Evolutionary conservation across 2,888 invertebrate genomes (phyloP).

Genomic region (Parthenolecanium corni): DNA sequence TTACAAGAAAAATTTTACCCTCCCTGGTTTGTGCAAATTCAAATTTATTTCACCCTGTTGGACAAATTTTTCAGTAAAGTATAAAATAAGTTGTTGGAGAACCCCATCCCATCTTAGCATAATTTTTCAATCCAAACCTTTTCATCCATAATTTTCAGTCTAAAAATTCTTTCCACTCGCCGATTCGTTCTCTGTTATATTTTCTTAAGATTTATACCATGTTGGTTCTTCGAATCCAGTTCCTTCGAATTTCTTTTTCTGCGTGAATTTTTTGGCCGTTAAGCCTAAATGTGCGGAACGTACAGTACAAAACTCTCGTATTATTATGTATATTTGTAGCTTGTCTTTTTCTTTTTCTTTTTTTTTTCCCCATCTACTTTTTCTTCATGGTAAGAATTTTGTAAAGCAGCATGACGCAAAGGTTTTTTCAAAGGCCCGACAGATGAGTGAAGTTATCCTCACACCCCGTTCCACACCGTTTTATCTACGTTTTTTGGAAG

Average conservation of each 20-base stretch:
- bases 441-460: conserved; percentile 28
- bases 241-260: conserved; percentile 10
- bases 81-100: too few species aligned
- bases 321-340: conserved; percentile 29
- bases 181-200: too few species aligned
- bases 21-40: too few species aligned
- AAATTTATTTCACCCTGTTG: too few species aligned
- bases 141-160: too few species aligned
- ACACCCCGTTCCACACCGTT: conserved; percentile 14
- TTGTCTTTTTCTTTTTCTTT: conserved; percentile 8
- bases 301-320: conserved; percentile 24
- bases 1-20: too few species aligned
- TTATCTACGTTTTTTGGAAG: conserved; percentile 18
- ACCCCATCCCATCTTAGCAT: too few species aligned
- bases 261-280: conserved; percentile 9
- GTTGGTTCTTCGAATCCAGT: conserved; percentile 9
- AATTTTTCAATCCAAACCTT: too few species aligned
- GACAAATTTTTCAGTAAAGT: too few species aligned
- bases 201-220: too few species aligned
- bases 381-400: conserved; percentile 25
- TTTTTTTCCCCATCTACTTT: neutral
- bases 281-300: conserved; percentile 26
- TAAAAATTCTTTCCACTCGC: too few species aligned
- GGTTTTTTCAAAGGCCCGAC: conserved; percentile 28
- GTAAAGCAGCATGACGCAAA: conserved; percentile 29